phyloP scores from a whole-genome alignment of 2,113 vertebrate species.

The Pseudorectes ferrugineus region DNA sequence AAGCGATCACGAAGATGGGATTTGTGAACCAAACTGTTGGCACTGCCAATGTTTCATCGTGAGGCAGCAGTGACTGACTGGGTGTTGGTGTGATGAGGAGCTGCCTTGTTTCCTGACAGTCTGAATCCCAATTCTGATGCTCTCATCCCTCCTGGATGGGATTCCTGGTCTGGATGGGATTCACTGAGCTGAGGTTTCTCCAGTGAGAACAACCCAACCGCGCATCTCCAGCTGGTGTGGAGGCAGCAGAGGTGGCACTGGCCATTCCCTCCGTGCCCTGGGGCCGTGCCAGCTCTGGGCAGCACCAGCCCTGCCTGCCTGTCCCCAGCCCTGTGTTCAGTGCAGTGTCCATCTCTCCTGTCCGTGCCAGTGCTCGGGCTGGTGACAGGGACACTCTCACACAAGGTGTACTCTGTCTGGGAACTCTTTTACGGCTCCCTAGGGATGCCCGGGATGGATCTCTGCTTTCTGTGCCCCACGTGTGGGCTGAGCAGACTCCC shows the following conservation, averaged over 20 bases:
- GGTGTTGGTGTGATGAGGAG: not conserved
- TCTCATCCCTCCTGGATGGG: not conserved
- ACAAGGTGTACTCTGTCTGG: not conserved
- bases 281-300: not conserved
- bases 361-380: not conserved
- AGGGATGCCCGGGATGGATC: fast-evolving
- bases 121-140: not conserved
- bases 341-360: not conserved
- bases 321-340: not conserved
- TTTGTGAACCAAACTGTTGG: not conserved
- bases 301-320: not conserved
- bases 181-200: not conserved
- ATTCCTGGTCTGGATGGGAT: not conserved
- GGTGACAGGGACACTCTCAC: not conserved
- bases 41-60: not conserved
- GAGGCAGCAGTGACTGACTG: not conserved
- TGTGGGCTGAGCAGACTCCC: fast-evolving
- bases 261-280: not conserved
- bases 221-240: fast-evolving
- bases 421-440: fast-evolving
- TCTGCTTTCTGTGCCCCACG: fast-evolving
- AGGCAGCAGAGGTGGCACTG: not conserved
- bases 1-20: not conserved
- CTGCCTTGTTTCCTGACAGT: not conserved
- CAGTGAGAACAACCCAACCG: not conserved